A percentile compares a stretch with the other conserved stretches of the same genome.
Conservation (phyloP, 2,888 invertebrate species). For the Zhuqinia jingwanae region DNA sequence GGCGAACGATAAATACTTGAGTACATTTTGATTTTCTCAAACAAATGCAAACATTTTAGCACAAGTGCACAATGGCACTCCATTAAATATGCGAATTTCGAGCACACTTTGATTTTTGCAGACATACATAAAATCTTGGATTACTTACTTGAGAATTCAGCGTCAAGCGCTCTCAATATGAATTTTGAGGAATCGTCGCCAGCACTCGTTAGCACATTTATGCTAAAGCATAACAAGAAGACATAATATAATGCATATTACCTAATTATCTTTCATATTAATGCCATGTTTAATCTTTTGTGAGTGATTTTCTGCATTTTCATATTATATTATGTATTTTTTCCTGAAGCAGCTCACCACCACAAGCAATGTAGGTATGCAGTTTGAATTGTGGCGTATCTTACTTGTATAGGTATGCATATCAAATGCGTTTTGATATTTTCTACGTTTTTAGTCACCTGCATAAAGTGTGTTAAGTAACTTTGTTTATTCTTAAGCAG, state of each 20-base stretch:
- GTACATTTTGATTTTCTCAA: not conserved
- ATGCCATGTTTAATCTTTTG: too few species aligned
- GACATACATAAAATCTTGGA: not conserved
- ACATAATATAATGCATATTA: not conserved
- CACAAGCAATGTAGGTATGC: too few species aligned
- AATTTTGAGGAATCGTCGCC: not conserved
- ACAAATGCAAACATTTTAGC: slow-evolving; percentile 6
- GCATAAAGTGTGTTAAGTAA: slow-evolving; percentile 32
- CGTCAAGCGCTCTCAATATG: not conserved
- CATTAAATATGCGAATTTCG: slow-evolving; percentile 52
- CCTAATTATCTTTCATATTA: not conserved
- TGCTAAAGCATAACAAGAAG: slow-evolving; percentile 2
- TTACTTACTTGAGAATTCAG: not conserved
- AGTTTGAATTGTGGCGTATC: too few species aligned
- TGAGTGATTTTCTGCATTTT: too few species aligned
- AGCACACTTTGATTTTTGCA: slow-evolving; percentile 35
- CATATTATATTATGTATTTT: too few species aligned
- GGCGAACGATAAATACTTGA: not conserved
- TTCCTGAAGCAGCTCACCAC: too few species aligned
- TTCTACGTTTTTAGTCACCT: not conserved
- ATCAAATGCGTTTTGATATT: not conserved
- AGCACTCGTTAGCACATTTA: slow-evolving; percentile 32
- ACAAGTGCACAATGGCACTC: too few species aligned
- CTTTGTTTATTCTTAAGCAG: slow-evolving; percentile 40
- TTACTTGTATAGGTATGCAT: not conserved